Percentiles rank a stretch among this genome's conserved stretches.
Evolutionary conservation across 2,888 invertebrate genomes (phyloP).

Genomic region (Drosophila yooni): DNA sequence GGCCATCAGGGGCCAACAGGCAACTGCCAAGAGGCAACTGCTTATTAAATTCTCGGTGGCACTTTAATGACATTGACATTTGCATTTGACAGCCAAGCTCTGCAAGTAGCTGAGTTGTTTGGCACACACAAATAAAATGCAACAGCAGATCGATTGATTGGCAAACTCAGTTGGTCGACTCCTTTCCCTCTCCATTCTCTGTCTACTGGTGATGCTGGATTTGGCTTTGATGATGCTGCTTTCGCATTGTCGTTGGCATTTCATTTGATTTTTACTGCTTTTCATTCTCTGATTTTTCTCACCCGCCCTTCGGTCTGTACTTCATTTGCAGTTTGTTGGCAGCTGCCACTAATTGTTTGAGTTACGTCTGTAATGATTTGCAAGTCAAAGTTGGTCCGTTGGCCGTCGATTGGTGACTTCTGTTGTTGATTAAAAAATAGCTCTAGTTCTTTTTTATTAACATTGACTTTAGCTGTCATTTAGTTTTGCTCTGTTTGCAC

Average conservation of each 20-base stretch:
- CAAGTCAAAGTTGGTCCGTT: slow-evolving; percentile 72
- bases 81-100: slow-evolving; percentile 49
- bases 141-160: slow-evolving; percentile 71
- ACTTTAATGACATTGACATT: slow-evolving; percentile 77
- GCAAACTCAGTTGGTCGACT: slow-evolving; percentile 16
- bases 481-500: slow-evolving; percentile 47
- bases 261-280: slow-evolving; percentile 66
- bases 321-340: slow-evolving; percentile 70
- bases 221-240: slow-evolving; percentile 50
- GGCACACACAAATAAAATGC: slow-evolving; percentile 67
- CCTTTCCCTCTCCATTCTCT: neutral
- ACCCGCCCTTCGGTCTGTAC: slow-evolving; percentile 18
- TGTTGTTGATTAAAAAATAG: slow-evolving; percentile 74
- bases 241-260: slow-evolving; percentile 61
- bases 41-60: slow-evolving; percentile 58
- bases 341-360: slow-evolving; percentile 80
- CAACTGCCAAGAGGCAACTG: slow-evolving; percentile 17
- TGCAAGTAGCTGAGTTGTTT: slow-evolving; percentile 51
- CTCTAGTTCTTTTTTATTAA: slow-evolving; percentile 51
- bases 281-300: slow-evolving; percentile 34
- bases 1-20: slow-evolving; percentile 37
- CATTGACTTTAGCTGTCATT: slow-evolving; percentile 62
- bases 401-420: slow-evolving; percentile 57
- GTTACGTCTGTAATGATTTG: slow-evolving; percentile 79
- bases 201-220: slow-evolving; percentile 14